These are phyloP conservation scores for Urocolius indicus DNA, from an alignment of 2,113 vertebrate species.

Conservation along the genomic window DNA sequence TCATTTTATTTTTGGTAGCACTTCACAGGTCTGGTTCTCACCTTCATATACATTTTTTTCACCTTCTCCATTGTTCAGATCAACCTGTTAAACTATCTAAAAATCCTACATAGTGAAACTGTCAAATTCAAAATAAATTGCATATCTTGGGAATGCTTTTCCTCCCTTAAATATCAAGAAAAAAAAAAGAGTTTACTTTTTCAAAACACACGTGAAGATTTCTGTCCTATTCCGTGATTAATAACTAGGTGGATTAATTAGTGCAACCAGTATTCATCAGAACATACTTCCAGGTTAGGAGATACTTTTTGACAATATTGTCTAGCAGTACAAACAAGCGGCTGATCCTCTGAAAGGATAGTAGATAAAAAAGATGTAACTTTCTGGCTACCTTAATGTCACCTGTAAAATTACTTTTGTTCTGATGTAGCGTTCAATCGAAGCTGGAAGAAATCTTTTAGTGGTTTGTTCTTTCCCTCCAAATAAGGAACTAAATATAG, in stretches of 20 bases:
- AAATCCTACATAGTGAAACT: not conserved
- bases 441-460: slow-evolving; percentile 45
- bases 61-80: not conserved
- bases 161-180: not conserved
- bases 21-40: not conserved
- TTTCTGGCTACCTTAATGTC: slow-evolving; percentile 11
- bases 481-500: slow-evolving; percentile 50
- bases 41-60: not conserved
- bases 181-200: not conserved
- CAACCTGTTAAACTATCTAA: not conserved
- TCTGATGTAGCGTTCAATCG: slow-evolving; percentile 23
- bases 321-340: not conserved
- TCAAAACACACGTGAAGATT: not conserved
- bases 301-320: not conserved
- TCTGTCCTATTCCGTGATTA: not conserved
- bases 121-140: not conserved
- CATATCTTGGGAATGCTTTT: not conserved
- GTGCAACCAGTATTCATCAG: not conserved
- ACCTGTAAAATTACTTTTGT: slow-evolving; percentile 31
- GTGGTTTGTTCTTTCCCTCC: slow-evolving; percentile 47
- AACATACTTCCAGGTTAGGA: not conserved
- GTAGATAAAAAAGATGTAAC: slow-evolving; percentile 1
- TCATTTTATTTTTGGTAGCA: not conserved
- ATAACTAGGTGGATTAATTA: not conserved
- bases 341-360: not conserved